Evolutionary conservation across 2,888 invertebrate species (phyloP).

Genomic region (Fragum whitleyi): DNA sequence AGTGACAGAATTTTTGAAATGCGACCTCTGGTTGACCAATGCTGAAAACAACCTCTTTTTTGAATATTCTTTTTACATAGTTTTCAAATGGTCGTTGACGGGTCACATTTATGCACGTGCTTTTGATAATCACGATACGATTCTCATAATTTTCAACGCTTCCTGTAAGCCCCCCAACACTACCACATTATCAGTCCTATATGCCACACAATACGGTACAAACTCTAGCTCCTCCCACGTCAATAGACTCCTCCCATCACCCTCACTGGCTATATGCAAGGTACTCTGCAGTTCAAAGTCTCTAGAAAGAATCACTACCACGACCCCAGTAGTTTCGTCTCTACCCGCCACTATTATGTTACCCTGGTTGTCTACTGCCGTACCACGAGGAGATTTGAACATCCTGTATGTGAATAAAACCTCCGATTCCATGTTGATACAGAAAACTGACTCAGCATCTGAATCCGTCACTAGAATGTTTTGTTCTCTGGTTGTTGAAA

Average conservation of each 20-base stretch:
- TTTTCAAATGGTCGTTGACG: too few relatives aligned
- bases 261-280: constrained; percentile 34
- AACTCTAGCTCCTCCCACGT: constrained; percentile 58
- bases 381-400: constrained; percentile 50
- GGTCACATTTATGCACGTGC: too few relatives aligned
- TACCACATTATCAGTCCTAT: constrained; percentile 37
- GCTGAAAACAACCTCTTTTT: too few relatives aligned
- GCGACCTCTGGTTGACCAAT: too few relatives aligned
- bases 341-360: constrained; percentile 52
- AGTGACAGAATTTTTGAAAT: too few relatives aligned
- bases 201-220: constrained; percentile 55
- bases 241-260: constrained; percentile 35
- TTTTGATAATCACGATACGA: constrained; percentile 39
- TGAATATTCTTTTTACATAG: too few relatives aligned
- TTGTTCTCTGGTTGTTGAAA: constrained; percentile 35
- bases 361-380: constrained; percentile 40
- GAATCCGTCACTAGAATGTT: constrained; percentile 57
- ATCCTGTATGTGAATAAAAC: constrained; percentile 42
- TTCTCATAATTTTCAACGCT: constrained; percentile 50
- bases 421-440: constrained; percentile 47
- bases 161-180: constrained; percentile 57
- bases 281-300: constrained; percentile 46
- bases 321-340: constrained; percentile 43
- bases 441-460: constrained; percentile 39
- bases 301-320: constrained; percentile 34